Evolutionary conservation across 2,113 vertebrate species (phyloP), one percentile per base, ranked within the genome.

Genomic region (Echinops telfairi): DNA sequence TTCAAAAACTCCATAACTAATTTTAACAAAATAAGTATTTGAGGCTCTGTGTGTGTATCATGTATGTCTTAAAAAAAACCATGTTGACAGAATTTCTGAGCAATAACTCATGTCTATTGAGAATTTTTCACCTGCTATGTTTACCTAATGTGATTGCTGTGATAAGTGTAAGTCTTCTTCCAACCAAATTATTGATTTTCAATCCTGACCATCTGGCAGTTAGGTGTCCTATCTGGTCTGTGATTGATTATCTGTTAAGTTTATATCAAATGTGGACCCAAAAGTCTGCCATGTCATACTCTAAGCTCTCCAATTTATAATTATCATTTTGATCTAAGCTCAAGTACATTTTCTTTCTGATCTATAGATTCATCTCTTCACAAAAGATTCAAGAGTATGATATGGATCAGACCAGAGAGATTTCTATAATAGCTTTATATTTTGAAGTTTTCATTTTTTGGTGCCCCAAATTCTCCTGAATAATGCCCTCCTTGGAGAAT

Each of bases 241-340:
- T n/a, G 86, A 95, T 62, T n/a, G 86, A 95, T 62, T 5, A 66
- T 77, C 88, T 92, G 57, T 94, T 25, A 17, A 92, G 60, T 29
- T 3, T 36, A 33, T 6, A 5, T 77, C 5, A 81, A 86, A 64
- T 38, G 12, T 0, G 0, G 36, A 71, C 79, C 66, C 5, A 6
- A 94, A 43, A 47, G 47, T 15, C 93, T 87, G 9, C 15, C 60
- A 2, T 14, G 2, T 0, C 43, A 19, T 14, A 27, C 0, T 92
- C 89, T 86, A 60, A 88, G 31, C 79, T 33, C 27, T 88, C 87
- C 58, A 22, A 53, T 60, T 86, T 78, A 10, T 33, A 97, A 82
- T 91, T 76, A 90, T 47, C 2, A 3, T 91, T 96, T 78, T 90
- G 66, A 90, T 77, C 8, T 73, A 95, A 89, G 33, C 0, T 83